Conservation (phyloP, 2,113 vertebrate genomes). For the Vicugna pacos region DNA sequence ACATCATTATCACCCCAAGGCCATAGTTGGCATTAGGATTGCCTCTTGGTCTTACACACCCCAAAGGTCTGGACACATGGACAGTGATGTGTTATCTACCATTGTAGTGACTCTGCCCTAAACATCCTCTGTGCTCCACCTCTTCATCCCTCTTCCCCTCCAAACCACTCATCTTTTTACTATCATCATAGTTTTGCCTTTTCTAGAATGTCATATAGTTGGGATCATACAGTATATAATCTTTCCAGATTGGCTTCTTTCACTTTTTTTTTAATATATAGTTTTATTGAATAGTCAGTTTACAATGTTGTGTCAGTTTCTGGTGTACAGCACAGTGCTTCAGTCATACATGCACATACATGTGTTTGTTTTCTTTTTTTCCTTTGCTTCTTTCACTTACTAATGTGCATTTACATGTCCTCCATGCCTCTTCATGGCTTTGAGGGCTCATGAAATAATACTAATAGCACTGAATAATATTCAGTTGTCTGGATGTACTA, state of each 20-base stretch:
- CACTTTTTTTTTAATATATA: background rate
- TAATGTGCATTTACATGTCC: background rate
- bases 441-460: background rate
- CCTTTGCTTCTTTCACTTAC: background rate
- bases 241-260: background rate
- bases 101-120: background rate
- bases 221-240: background rate
- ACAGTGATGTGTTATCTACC: background rate
- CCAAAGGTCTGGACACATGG: background rate
- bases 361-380: too few species aligned
- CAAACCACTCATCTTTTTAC: background rate
- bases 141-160: background rate
- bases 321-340: too few species aligned
- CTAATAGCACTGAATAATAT: slow-evolving; percentile 4
- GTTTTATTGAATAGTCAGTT: too few species aligned
- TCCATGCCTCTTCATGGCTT: background rate
- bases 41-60: background rate
- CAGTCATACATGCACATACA: too few species aligned
- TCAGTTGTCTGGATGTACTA: background rate
- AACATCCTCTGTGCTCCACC: background rate
- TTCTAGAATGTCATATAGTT: background rate
- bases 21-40: background rate
- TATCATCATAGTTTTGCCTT: background rate
- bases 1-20: background rate
- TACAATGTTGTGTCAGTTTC: too few species aligned